Percentiles rank a stretch among this genome's conserved stretches.
phyloP scores from a whole-genome alignment of 35 echinoderm and acorn worm species.

The Strongylocentrotus purpuratus region DNA sequence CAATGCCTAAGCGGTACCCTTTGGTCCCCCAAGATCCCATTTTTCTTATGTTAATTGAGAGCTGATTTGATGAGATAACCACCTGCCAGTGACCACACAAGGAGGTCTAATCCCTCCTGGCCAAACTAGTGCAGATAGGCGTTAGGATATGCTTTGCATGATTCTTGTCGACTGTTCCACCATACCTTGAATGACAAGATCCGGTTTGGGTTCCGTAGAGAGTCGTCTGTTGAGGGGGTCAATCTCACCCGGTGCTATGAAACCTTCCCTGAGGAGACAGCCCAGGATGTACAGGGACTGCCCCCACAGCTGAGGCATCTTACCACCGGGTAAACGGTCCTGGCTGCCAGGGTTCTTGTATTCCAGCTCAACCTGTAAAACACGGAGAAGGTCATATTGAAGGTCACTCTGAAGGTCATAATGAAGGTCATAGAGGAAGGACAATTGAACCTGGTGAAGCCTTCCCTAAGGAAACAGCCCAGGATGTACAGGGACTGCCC shows the following conservation, averaged over 20 bases:
- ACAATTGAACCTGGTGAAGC: constrained; percentile 29
- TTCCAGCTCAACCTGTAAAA: constrained; percentile 82
- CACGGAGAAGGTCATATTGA: background rate
- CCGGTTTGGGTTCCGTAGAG: constrained; percentile 83
- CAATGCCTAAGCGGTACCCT: too few relatives aligned
- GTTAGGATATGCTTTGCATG: background rate
- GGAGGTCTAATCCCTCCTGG: too few relatives aligned
- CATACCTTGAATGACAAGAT: constrained; percentile 95
- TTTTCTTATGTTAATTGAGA: too few relatives aligned
- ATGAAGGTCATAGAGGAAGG: background rate
- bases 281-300: constrained; percentile 89
- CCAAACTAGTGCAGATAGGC: too few relatives aligned
- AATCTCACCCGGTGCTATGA: constrained; percentile 84
- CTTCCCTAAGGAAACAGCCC: constrained; percentile 77
- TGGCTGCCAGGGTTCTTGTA: constrained; percentile 95
- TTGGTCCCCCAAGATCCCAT: too few relatives aligned
- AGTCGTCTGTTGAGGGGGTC: constrained; percentile 93
- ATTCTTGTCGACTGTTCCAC: background rate
- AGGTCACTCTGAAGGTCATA: background rate
- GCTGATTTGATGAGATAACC: too few relatives aligned
- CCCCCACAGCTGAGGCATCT: constrained; percentile 87
- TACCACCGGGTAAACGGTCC: constrained; percentile 76
- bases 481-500: constrained; percentile 86
- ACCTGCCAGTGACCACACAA: too few relatives aligned
- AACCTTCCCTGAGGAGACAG: constrained; percentile 85